Conservation (phyloP, 2,113 vertebrate genomes). For the Pseudopipra pipra region DNA sequence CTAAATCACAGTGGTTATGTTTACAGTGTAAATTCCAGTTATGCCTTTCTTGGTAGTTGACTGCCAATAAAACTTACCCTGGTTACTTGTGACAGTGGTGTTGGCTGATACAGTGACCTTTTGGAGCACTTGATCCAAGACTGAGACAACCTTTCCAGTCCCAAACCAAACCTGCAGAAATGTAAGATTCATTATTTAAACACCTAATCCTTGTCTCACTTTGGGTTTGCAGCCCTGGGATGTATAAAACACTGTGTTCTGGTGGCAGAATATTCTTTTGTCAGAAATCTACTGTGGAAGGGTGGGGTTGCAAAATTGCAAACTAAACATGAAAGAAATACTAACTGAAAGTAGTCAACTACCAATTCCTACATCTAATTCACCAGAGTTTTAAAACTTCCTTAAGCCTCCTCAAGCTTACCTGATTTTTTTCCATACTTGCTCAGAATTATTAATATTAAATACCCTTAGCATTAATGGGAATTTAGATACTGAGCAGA, state of each 20-base stretch:
- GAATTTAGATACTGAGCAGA: neutral
- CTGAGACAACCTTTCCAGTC: neutral
- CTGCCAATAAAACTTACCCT: neutral
- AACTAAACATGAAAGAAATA: neutral
- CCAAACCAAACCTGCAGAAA: neutral
- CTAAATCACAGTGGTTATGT: neutral
- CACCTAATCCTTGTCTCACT: neutral
- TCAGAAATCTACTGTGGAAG: neutral
- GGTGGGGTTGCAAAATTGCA: neutral
- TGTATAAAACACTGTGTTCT: neutral
- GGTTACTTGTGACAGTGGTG: neutral
- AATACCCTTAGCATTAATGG: neutral
- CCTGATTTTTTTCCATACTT: neutral
- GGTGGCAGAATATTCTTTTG: neutral
- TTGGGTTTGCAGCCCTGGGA: neutral
- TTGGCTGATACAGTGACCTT: neutral
- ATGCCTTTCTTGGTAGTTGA: neutral
- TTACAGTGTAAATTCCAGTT: neutral
- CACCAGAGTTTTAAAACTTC: neutral
- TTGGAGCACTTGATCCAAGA: neutral
- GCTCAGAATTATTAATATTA: neutral
- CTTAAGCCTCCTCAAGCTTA: neutral
- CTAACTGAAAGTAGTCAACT: neutral
- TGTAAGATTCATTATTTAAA: neutral
- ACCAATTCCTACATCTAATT: neutral